A percentile compares a stretch with the other conserved stretches of the same genome.
Conservation (phyloP, 2,113 vertebrate species). For the Circaetus cinerascens region DNA sequence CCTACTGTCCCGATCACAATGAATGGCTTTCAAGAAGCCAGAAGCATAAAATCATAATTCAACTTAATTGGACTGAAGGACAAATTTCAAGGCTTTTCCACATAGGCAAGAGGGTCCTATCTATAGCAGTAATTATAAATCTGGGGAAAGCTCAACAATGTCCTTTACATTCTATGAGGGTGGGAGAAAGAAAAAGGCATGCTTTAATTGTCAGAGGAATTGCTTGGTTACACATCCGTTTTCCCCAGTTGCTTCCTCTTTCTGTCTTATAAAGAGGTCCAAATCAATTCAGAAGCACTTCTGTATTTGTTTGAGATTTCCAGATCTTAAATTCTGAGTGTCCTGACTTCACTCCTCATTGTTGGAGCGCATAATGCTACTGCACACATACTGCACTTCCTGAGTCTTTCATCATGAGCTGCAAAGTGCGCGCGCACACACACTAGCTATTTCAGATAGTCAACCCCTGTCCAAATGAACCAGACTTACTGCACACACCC, state of each 20-base stretch:
- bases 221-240: not conserved
- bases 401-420: rapidly evolving
- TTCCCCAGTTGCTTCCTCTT: not conserved
- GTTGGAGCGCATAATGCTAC: not conserved
- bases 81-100: not conserved
- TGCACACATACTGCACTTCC: not conserved
- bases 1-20: not conserved
- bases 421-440: rapidly evolving
- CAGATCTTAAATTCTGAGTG: not conserved
- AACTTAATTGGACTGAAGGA: not conserved
- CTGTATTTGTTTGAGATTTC: not conserved
- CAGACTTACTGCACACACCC: not conserved
- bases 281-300: not conserved
- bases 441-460: not conserved
- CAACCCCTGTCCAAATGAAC: not conserved
- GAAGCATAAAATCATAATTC: not conserved
- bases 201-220: not conserved
- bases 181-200: not conserved
- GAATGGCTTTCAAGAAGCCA: not conserved
- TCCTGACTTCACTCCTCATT: not conserved
- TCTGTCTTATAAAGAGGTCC: not conserved
- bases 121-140: not conserved
- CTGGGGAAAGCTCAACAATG: not conserved
- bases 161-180: not conserved
- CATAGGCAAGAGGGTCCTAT: not conserved